Evolutionary conservation across 2,113 vertebrate species (phyloP), one percentile per base, ranked within the genome.

Genomic region (Apteryx mantelli): DNA sequence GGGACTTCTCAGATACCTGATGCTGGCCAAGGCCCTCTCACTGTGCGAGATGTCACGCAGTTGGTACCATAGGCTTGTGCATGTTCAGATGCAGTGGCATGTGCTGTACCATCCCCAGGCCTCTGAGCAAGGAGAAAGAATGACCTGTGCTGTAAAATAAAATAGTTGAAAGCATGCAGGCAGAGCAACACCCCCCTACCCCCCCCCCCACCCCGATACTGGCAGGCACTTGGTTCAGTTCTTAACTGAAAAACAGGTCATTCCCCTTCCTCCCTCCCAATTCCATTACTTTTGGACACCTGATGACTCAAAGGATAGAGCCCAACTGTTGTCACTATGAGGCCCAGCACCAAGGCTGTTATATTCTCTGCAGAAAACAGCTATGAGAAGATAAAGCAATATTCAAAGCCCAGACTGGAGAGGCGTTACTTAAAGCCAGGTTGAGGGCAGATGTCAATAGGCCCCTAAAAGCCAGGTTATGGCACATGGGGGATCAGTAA

Each of bases 321-420:
- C 36, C 36, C 36, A 38, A 44, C 42, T 30, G 30, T 56, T 84
- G 48, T 48, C 20, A 32, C 26, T 32, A 32, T 7, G 21, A 82
- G 19, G 50, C 8, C 9, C 13, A 44, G 17, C 63, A 58, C 48
- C 12, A 22, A 32, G 55, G 40, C 52, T 55, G 32, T 78, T 40
- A 22, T 73, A 44, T 65, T 65, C 32, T 16, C 9, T 40, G 42
- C 58, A 73, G 73, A 52, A 74, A 81, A 46, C 9, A 42, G 19
- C 74, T 56, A 1, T 38, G 53, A 64, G 77, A 77, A 87, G 26
- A 34, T 46, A 20, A 0, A 0, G 17, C 24, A 68, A 18, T 52
- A 74, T 25, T 60, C 42, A 52, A 86, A 74, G 28, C 20, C 26
- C 28, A 52, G 44, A 26, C 26, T 64, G 46, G 61, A 77, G 42